Evolutionary conservation across 1,140 invertebrate genomes (phyloP), one percentile per base, ranked within the genome.

Genomic region (Drosophila sproati): DNA sequence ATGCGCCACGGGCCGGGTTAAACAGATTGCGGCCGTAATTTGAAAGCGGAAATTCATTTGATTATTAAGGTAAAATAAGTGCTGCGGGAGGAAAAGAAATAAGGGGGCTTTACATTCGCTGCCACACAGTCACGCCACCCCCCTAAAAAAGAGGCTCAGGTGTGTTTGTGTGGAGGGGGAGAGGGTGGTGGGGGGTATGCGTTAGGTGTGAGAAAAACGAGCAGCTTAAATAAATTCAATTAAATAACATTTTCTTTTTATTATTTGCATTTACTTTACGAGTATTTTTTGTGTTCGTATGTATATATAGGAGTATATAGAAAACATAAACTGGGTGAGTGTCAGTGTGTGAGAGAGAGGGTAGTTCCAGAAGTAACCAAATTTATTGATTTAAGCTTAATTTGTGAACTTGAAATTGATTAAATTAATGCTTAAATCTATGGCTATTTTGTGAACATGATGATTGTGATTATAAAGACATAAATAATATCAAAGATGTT

Each of bases 211-310:
- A 88, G 88, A 88, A 89, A 77, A 77, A 77, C 74, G 80, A 78
- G 69, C 56, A 80, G 81, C 85, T 89, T 89, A 90, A 89, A 89
- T 85, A 89, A 89, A 89, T 89, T 89, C 86, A 89, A 90, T 89
- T 89, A 89, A 89, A 89, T 90, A 89, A 85, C 86, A 90, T 90
- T 89, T 89, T 89, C 76, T 80, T 77, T 88, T 88, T 89, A 88
- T 90, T 90, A 77, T 88, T 89, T 70, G 73, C 70, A 78, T 88
- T 89, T 83, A 72, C 66, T 62, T 77, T 77, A 78, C 73, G 76
- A 77, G 83, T 87, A 81, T 85, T 78, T 80, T n/a, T 43, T 6
- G 32, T 62, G 7, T 45, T 29, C 20, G 5, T 43, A 37, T 45
- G 20, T 51, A 43, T 62, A 43, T 64, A 71, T 31, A 52, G 28